Conservation (phyloP, 2,113 vertebrate species). For the Corvus moneduloides region DNA sequence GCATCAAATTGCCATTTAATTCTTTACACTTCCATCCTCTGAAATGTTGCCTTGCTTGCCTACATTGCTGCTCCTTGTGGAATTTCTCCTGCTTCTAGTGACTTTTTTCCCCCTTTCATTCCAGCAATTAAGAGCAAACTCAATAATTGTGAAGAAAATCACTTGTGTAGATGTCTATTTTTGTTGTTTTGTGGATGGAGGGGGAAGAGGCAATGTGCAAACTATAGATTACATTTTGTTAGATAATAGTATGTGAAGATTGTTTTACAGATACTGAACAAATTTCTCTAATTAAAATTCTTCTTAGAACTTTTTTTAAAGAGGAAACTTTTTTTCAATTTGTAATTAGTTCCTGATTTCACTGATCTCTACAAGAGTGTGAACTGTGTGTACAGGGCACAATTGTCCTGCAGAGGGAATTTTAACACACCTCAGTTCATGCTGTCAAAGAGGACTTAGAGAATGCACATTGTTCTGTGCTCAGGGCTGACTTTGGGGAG, state of each 20-base stretch:
- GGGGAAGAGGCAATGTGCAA: slow-evolving; percentile 10
- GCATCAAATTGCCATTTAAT: slow-evolving; percentile 49
- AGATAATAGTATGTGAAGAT: background rate
- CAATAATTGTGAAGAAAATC: background rate
- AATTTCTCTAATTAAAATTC: slow-evolving; percentile 5
- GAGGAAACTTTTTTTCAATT: background rate
- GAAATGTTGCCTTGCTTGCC: slow-evolving; percentile 36
- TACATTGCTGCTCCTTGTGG: slow-evolving; percentile 25
- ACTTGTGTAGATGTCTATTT: slow-evolving; percentile 1
- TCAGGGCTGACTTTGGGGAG: background rate
- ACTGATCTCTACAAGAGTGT: background rate
- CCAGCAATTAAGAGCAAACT: slow-evolving; percentile 43
- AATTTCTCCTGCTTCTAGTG: slow-evolving; percentile 37
- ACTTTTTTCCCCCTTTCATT: slow-evolving; percentile 18
- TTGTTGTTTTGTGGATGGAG: background rate
- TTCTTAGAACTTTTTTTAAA: background rate
- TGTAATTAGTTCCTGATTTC: background rate
- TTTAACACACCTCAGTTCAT: background rate
- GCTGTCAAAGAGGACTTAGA: background rate
- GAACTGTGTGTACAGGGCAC: background rate
- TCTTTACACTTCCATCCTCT: slow-evolving; percentile 39
- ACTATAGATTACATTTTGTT: background rate
- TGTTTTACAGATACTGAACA: background rate
- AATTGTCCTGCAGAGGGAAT: background rate
- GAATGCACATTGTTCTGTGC: background rate